Evolutionary conservation across 2,888 invertebrate species (phyloP), one percentile per base, ranked within the genome.

Genomic region (Octonoba sinensis): DNA sequence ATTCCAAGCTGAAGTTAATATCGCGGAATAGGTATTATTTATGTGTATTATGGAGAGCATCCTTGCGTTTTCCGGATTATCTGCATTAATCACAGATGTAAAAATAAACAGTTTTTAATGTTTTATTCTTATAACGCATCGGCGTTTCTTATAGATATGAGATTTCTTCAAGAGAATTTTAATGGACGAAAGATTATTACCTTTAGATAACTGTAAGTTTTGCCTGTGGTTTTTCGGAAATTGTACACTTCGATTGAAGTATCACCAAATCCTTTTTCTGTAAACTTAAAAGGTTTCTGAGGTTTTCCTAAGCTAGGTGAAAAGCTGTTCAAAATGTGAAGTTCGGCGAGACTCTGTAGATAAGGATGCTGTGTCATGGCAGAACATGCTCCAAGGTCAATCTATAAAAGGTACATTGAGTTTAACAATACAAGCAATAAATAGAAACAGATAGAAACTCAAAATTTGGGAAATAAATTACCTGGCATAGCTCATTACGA

Each of bases 211-310:
- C 49, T 65, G 3, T 60, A 49, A 13, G 18, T 54, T 12, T 75
- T 71, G 18, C 76, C 83, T 44, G 47, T 59, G 8, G 71, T 47
- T 62, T 69, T 83, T 15, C 86, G 69, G 78, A 87, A 87, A 86
- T 89, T 89, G 71, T 87, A 85, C 36, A 89, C 87, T 77, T 88
- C 87, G 47, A 89, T 87, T 3, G 88, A 87, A n/a, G 88, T 86
- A 83, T 88, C 87, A n/a, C 89, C 89, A 81, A 87, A 88, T 27
- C 89, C 88, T 49, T 87, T 85, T 1, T 85, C 83, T 0, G 87
- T 88, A 84, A 89, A 89, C 36, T 85, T 85, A 86, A 89, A 89
- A 16, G 85, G 86, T 75, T 88, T 87, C 3, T 86, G 85, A 0
- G 86, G 86, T 18, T 87, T 85, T 18, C 87, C 87, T 15, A 86